Evolutionary conservation across 2,797 vertebrate species (phyloP).

Genomic region (Rhyacichthys aspro): DNA sequence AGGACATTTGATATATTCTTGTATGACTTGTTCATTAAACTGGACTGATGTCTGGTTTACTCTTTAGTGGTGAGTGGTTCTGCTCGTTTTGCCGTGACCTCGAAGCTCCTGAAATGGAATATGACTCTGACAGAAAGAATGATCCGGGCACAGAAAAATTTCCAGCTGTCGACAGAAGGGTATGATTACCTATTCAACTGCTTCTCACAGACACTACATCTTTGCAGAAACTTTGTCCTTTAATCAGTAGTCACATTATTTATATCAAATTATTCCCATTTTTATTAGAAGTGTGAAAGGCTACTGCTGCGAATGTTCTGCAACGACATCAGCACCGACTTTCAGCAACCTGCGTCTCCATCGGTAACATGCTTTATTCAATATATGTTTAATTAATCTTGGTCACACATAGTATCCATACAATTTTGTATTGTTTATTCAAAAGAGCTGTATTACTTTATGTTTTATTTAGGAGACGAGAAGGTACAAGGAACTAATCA

Average conservation of each 20-base stretch:
- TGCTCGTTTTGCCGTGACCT: constrained; percentile 92
- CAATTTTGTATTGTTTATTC: not conserved
- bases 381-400: not conserved
- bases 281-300: constrained; percentile 89
- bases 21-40: too few relatives aligned
- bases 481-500: constrained; percentile 95
- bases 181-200: constrained; percentile 56
- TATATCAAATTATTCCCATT: too few relatives aligned
- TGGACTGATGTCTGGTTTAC: not conserved
- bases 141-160: constrained; percentile 63
- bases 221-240: too few relatives aligned
- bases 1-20: too few relatives aligned
- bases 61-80: constrained; percentile 92
- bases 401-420: too few relatives aligned
- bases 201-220: too few relatives aligned
- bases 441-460: not conserved
- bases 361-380: constrained; percentile 78
- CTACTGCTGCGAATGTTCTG: constrained; percentile 91
- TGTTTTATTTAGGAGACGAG: constrained; percentile 69
- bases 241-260: too few relatives aligned
- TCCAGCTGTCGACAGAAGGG: constrained; percentile 84
- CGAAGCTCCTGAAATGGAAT: constrained; percentile 87
- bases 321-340: constrained; percentile 93
- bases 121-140: constrained; percentile 83
- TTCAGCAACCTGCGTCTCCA: constrained; percentile 90